Evolutionary conservation across 2,797 vertebrate genomes (phyloP).

Genomic region (Pogoniulus pusillus): DNA sequence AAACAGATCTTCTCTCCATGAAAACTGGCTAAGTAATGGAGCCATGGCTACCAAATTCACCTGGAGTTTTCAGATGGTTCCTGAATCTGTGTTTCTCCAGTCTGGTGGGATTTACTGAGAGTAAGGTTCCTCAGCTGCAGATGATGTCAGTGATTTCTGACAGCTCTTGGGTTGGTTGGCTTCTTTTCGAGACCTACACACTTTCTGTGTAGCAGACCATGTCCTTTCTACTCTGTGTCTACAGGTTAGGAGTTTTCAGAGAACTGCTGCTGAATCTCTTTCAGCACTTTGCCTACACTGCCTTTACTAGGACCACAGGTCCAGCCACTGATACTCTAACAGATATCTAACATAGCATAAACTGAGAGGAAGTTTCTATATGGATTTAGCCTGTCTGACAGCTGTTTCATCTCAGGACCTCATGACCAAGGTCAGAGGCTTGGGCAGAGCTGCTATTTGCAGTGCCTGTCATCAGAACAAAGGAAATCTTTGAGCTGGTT

Average conservation of each 20-base stretch:
- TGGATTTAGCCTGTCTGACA: not conserved
- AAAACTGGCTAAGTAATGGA: conserved; percentile 11
- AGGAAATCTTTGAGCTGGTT: conserved; percentile 63
- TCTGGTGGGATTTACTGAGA: not conserved
- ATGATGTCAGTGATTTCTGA: not conserved
- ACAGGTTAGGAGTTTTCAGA: not conserved
- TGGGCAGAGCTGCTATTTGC: conserved; percentile 12
- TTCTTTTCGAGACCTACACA: not conserved
- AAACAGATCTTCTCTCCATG: not conserved
- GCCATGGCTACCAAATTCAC: conserved; percentile 1
- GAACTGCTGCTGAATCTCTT: not conserved
- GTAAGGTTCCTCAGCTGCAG: not conserved
- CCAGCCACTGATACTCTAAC: not conserved
- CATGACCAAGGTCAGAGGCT: conserved; percentile 17
- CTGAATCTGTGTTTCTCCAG: not conserved
- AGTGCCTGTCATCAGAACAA: conserved; percentile 43
- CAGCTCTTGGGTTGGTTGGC: not conserved
- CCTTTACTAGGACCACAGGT: not conserved
- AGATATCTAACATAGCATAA: not conserved
- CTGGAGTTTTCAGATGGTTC: not conserved
- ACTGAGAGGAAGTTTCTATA: not conserved
- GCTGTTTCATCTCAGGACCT: conserved; percentile 18
- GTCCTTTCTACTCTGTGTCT: not conserved
- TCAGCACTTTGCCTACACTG: not conserved
- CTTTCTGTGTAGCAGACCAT: not conserved